Conservation (phyloP, 1,140 invertebrate species). For the Zaprionus inermis region DNA sequence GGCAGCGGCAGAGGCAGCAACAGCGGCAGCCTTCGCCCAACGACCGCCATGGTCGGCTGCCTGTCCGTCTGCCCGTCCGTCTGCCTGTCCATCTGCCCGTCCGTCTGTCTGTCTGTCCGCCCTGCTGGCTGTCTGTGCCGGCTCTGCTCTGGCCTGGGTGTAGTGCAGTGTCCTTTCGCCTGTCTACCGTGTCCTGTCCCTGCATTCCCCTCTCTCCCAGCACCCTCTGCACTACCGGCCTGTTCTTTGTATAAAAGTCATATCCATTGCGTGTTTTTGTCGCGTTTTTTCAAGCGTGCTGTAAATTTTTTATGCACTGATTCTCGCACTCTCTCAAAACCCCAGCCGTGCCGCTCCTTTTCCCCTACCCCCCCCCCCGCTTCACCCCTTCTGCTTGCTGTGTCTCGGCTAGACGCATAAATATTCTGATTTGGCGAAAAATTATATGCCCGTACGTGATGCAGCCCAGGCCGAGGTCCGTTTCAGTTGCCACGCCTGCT, state of each 20-base stretch:
- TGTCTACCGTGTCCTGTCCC: conserved; percentile 20
- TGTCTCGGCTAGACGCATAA: conserved; percentile 76
- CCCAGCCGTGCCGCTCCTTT: no score
- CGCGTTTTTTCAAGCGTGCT: conserved; percentile 78
- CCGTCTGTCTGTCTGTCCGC: neutral
- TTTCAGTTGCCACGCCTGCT: neutral
- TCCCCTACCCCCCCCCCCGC: neutral
- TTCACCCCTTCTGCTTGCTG: neutral
- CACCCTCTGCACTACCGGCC: conserved; percentile 7
- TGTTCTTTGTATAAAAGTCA: conserved; percentile 75
- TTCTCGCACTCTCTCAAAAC: conserved; percentile 21
- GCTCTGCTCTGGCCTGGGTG: conserved; percentile 22
- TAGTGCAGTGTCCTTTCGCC: conserved; percentile 8
- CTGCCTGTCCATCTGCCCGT: neutral
- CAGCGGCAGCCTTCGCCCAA: no score
- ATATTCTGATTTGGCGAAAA: conserved; percentile 83
- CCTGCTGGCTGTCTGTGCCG: neutral
- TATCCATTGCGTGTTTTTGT: conserved; percentile 81
- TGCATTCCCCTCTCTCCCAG: neutral
- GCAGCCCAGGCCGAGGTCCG: conserved; percentile 33
- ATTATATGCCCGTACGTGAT: conserved; percentile 80
- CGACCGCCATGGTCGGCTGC: neutral
- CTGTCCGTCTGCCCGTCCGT: no score
- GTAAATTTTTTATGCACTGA: conserved; percentile 72
- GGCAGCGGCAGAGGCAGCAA: no score